A percentile compares a stretch with the other conserved stretches of the same genome.
Evolutionary conservation across 2,113 vertebrate species (phyloP).

Genomic region (Psittacara wagleri): DNA sequence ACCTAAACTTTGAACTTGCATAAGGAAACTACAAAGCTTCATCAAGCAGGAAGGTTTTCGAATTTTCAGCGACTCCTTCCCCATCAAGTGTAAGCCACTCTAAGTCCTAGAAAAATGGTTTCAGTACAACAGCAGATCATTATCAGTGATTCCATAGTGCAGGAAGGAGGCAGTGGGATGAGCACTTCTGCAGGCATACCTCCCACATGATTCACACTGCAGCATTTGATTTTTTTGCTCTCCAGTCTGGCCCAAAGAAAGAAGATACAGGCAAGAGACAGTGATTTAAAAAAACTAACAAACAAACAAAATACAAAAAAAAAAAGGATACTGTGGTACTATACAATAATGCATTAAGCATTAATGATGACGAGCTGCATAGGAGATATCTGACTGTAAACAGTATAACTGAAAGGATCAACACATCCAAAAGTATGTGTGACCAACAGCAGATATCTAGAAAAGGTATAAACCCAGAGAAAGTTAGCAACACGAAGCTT

Average conservation of each 20-base stretch:
- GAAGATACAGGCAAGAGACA: background rate
- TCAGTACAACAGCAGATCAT: background rate
- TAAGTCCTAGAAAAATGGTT: fast-evolving
- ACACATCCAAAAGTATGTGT: background rate
- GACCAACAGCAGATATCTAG: background rate
- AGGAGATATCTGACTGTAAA: background rate
- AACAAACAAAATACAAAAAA: background rate
- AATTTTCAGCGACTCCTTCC: background rate
- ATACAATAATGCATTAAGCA: background rate
- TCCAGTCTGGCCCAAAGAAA: background rate
- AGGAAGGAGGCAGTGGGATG: background rate
- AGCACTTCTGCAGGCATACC: background rate
- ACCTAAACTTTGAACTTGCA: background rate
- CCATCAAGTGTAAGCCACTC: background rate
- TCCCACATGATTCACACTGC: background rate
- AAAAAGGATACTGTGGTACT: background rate
- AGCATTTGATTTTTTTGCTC: background rate
- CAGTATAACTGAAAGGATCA: background rate
- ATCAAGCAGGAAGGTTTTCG: background rate
- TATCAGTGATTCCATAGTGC: background rate
- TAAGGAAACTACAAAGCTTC: background rate
- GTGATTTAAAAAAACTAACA: background rate
- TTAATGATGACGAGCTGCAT: background rate
- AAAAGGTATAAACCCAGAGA: background rate
- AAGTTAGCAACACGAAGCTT: background rate